A percentile compares a stretch with the other conserved stretches of the same genome.
phyloP scores from a whole-genome alignment of 2,113 vertebrate genomes.

The Sciurus niger region DNA sequence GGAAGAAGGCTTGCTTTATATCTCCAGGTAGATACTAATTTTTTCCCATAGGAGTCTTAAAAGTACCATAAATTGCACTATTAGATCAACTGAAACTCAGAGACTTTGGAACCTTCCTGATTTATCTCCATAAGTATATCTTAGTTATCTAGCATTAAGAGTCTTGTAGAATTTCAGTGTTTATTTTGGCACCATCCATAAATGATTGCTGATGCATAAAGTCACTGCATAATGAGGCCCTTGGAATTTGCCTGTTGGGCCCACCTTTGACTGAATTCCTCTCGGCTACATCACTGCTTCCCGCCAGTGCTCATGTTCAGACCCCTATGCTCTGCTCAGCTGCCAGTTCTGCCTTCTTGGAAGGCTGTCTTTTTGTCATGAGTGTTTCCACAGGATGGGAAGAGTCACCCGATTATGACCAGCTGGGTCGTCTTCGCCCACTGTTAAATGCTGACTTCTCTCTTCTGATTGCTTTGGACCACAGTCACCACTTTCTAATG shows the following conservation, averaged over 20 bases:
- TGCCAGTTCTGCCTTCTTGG: neutral
- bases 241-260: neutral
- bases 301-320: neutral
- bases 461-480: neutral
- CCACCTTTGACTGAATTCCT: neutral
- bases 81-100: slow-evolving; percentile 20
- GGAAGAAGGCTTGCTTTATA: neutral
- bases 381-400: neutral
- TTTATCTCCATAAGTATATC: neutral
- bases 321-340: neutral
- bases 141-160: neutral
- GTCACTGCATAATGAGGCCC: neutral
- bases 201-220: neutral
- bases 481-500: neutral
- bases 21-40: neutral
- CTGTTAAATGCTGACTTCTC: neutral
- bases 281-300: neutral
- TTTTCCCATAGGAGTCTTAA: slow-evolving; percentile 22
- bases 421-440: neutral
- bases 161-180: neutral
- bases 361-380: neutral
- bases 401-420: neutral
- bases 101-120: neutral
- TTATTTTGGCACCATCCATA: neutral
- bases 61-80: neutral